Percentiles rank a stretch among this genome's conserved stretches.
Evolutionary conservation across 2,797 vertebrate species (phyloP).

Genomic region (Acanthis flammea): DNA sequence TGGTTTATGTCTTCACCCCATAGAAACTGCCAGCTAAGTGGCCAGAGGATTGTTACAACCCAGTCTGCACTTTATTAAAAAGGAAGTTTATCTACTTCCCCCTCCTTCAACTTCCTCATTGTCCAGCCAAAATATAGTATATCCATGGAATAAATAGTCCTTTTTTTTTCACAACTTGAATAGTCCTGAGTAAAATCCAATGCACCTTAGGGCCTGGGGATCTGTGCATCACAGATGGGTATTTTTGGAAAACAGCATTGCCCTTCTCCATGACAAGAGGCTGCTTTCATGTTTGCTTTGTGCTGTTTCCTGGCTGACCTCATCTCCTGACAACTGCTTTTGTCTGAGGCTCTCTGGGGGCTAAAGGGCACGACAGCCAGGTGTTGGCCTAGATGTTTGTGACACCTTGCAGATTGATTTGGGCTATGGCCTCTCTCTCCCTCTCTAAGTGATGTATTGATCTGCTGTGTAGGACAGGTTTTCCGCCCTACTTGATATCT

Average conservation of each 20-base stretch:
- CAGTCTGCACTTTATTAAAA: not conserved
- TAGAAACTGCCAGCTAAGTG: not conserved
- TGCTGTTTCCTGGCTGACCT: not conserved
- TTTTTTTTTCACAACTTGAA: rapidly evolving
- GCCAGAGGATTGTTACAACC: not conserved
- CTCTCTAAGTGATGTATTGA: not conserved
- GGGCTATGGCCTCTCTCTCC: not conserved
- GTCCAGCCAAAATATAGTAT: not conserved
- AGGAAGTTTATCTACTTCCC: not conserved
- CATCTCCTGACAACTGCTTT: not conserved
- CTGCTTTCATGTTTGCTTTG: not conserved
- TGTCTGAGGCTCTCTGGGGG: not conserved
- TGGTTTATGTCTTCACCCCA: not conserved
- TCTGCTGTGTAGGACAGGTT: not conserved
- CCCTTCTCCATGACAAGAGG: not conserved
- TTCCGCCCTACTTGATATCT: not conserved
- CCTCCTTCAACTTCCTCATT: rapidly evolving
- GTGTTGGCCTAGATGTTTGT: not conserved
- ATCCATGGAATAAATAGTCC: not conserved
- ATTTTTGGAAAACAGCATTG: not conserved
- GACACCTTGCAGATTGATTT: not conserved
- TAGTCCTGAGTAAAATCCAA: not conserved
- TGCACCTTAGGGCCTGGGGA: not conserved
- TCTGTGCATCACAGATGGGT: not conserved
- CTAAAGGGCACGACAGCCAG: not conserved